Base-by-base conservation (phyloP, 2,888 invertebrate genomes). In the Coecobrya sp. region DNA sequence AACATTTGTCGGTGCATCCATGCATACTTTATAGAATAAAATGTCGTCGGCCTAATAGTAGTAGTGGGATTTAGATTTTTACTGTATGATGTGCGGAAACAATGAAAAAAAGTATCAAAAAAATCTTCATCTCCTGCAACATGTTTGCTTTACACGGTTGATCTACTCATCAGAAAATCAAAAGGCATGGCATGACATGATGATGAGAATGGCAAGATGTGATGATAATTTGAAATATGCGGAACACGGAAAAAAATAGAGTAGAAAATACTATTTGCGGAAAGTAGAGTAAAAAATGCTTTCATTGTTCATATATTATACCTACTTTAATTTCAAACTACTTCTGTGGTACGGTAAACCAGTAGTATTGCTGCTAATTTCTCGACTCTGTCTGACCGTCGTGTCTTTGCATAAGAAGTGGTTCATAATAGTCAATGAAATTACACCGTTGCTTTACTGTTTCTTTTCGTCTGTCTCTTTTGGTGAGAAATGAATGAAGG, bases 231-330 rank as follows among this genome's bases (percentile, higher is more conserved):
- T 73, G 59, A 88, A 88, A 81, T 55, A 88, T 88, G 88, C 88
- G 88, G 88, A 88, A 88, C 88, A 88, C 36, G 81, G 81, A 88
- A 88, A 88, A 81, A 82, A 62, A 30, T 62, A 62, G 82, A 82
- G 82, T 82, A 62, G 59, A 62, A 82, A 76, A 76, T 59, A 30
- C 59, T 59, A 62, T 55, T 79, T 79, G 36, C 30, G 49, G 11
- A 45, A 70, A 86, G 55, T 30, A 70, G 65, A 84, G 65, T 65
- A 30, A 82, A 76, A 49, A 4, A 49, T 49, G 59, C 59, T 19
- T 19, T 73, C 11, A 4, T 5, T 42, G 13, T 36, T 73, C 36
- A 10, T 25, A 49, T 7, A 52, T 25, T 79, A 79, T 55, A 76
- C 76, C 7, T 62, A 30, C 3, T 30, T 1, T 30, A 30, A 8